Percentiles rank a stretch among this genome's conserved stretches.
These are phyloP conservation scores for Digitonthophagus gazella DNA, from an alignment of 2,888 invertebrate genomes.

Conservation along the genomic window DNA sequence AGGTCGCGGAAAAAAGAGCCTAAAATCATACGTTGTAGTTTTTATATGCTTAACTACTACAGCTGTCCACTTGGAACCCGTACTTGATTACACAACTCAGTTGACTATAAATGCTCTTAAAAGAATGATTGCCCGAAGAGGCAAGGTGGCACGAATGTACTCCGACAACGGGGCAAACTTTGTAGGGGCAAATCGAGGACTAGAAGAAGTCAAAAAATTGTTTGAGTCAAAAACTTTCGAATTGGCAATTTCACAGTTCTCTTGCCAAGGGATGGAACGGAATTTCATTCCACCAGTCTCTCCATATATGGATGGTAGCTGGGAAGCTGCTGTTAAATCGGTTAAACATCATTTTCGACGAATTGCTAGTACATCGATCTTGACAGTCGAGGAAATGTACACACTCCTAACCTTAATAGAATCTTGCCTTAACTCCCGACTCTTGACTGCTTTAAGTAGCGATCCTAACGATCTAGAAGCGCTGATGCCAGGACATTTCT, in stretches of 20 bases:
- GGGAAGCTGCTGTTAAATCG: constrained; percentile 14
- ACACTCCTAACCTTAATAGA: constrained; percentile 18
- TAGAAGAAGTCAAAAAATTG: constrained; percentile 1
- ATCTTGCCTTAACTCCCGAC: constrained; percentile 19
- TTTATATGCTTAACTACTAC: constrained; percentile 5
- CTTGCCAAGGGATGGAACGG: background rate
- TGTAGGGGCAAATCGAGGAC: constrained; percentile 7
- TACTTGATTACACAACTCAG: background rate
- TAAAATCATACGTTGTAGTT: background rate
- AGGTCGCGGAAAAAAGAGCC: background rate
- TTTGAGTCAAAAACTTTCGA: background rate
- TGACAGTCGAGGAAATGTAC: constrained; percentile 17
- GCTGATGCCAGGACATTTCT: constrained; percentile 10
- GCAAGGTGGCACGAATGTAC: background rate
- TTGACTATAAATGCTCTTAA: background rate
- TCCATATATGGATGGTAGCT: constrained; percentile 17
- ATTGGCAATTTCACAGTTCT: background rate
- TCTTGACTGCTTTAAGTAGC: background rate
- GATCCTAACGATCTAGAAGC: constrained; percentile 17
- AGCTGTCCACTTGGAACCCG: background rate
- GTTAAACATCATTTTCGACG: constrained; percentile 17
- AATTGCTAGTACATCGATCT: background rate
- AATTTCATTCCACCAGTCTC: constrained; percentile 14
- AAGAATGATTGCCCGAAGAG: constrained; percentile 1
- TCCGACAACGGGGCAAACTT: constrained; percentile 13